Evolutionary conservation across 2,797 vertebrate genomes (phyloP).

Genomic region (Spheniscus humboldti): DNA sequence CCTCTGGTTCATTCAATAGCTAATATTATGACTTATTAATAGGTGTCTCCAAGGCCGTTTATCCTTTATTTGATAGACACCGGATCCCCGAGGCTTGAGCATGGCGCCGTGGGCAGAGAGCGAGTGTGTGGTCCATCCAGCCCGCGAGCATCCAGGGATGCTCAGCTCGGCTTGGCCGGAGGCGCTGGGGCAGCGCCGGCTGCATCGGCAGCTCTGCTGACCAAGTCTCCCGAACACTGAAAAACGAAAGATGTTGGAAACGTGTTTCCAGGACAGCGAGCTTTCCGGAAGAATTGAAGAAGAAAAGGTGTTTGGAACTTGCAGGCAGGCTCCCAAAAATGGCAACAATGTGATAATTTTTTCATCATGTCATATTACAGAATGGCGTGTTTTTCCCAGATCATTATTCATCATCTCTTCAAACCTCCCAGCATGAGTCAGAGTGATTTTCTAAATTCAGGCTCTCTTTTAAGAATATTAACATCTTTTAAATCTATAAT

Average conservation of each 20-base stretch:
- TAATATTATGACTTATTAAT: no score
- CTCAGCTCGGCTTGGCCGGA: background rate
- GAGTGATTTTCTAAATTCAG: background rate
- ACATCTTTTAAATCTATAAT: background rate
- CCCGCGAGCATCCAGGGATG: background rate
- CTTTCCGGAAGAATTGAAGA: background rate
- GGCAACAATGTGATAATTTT: background rate
- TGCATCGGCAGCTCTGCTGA: background rate
- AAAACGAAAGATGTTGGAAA: background rate
- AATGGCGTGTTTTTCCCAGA: background rate
- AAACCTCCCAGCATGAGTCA: background rate
- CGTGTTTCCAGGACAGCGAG: background rate
- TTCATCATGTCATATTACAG: background rate
- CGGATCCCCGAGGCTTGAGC: background rate
- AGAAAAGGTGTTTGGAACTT: background rate
- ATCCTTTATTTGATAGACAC: background rate
- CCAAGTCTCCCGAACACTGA: rapidly evolving
- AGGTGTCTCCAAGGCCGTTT: background rate
- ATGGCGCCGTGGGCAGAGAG: rapidly evolving
- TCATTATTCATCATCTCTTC: background rate
- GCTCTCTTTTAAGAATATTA: background rate
- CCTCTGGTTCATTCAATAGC: background rate
- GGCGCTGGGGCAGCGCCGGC: background rate
- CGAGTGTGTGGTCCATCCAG: background rate
- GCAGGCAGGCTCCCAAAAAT: background rate